Conservation (phyloP, 1,140 invertebrate genomes). For the Procambarus clarkii region DNA sequence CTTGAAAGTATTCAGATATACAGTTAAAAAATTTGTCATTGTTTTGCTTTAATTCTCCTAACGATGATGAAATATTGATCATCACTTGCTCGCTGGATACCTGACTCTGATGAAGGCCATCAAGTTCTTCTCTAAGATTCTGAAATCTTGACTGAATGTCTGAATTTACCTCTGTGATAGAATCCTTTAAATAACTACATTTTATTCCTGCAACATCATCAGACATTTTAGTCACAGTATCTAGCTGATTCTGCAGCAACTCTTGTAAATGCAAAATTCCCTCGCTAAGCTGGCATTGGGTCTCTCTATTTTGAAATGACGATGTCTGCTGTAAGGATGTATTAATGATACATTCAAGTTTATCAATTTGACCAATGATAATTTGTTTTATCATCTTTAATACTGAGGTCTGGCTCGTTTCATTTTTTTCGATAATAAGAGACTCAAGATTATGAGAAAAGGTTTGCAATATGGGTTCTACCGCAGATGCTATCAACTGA, state of each 20-base stretch:
- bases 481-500: not conserved
- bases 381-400: slow-evolving; percentile 28
- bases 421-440: slow-evolving; percentile 3
- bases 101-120: slow-evolving; percentile 8
- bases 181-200: slow-evolving; percentile 1
- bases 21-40: slow-evolving; percentile 19
- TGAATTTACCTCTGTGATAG: slow-evolving; percentile 6
- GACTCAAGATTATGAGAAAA: slow-evolving; percentile 43
- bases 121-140: not conserved
- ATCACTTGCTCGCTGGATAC: slow-evolving; percentile 24
- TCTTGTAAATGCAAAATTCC: slow-evolving; percentile 10
- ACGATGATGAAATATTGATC: not conserved
- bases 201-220: not conserved
- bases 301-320: not conserved
- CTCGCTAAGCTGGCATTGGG: not conserved
- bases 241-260: slow-evolving; percentile 29
- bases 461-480: slow-evolving; percentile 34
- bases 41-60: slow-evolving; percentile 21
- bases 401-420: slow-evolving; percentile 16
- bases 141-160: slow-evolving; percentile 21
- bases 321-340: slow-evolving; percentile 12
- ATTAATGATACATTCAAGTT: slow-evolving; percentile 19
- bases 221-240: slow-evolving; percentile 13
- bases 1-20: slow-evolving; percentile 1
- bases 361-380: slow-evolving; percentile 22